A percentile compares a stretch with the other conserved stretches of the same genome.
These are phyloP conservation scores for Phalangium opilio DNA, from an alignment of 2,888 invertebrate genomes.

Conservation along the genomic window DNA sequence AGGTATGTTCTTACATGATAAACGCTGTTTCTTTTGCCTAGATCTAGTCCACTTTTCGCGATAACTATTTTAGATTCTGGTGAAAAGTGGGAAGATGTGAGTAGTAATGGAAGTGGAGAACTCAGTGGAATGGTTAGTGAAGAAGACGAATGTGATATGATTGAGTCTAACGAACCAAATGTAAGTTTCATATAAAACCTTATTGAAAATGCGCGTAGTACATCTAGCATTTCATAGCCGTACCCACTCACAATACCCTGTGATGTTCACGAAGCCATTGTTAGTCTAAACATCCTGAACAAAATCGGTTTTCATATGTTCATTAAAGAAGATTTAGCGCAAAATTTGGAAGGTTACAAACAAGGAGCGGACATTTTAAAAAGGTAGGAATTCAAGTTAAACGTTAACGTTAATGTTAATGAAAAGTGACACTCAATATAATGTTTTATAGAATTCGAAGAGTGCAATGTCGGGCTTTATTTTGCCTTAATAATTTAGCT, in stretches of 20 bases:
- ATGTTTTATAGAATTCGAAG: constrained; percentile 24
- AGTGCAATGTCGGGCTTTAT: constrained; percentile 46
- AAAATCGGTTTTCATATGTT: constrained; percentile 30
- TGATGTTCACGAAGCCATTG: constrained; percentile 45
- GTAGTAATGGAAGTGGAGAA: constrained; percentile 25
- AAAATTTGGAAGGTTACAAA: constrained; percentile 5
- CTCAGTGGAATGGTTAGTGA: constrained; percentile 22
- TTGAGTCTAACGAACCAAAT: too few species aligned
- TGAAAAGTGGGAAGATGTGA: constrained; percentile 29
- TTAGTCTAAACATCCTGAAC: constrained; percentile 42
- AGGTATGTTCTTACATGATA: constrained; percentile 33
- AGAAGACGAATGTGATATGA: constrained; percentile 6
- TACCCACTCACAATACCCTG: constrained; percentile 24
- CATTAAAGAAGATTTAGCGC: constrained; percentile 5
- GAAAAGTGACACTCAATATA: background rate
- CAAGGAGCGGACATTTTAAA: constrained; percentile 10
- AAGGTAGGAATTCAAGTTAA: constrained; percentile 9
- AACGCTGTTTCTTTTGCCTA: background rate
- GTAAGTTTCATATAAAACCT: too few species aligned
- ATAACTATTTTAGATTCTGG: constrained; percentile 13
- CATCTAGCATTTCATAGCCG: constrained; percentile 5
- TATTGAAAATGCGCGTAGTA: too few species aligned
- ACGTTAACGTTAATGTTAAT: background rate
- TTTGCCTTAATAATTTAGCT: constrained; percentile 54
- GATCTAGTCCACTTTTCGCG: too few species aligned